Evolutionary conservation across 2,888 invertebrate genomes (phyloP), one percentile per base, ranked within the genome.

Genomic region (Plebejus argus): DNA sequence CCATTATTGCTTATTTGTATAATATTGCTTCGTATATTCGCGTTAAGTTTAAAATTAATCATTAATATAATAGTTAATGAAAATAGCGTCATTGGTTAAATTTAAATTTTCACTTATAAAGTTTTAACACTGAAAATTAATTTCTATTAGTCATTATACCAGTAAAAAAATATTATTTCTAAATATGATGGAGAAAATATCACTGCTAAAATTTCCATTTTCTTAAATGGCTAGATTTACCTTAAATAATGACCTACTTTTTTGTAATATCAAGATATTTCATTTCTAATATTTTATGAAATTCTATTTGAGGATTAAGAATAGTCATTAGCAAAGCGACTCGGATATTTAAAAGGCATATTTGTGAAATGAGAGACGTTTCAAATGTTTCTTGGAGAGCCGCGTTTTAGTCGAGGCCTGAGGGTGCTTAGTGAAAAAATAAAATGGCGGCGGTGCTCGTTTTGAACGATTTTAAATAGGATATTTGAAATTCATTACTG

Each of bases 321-420:
- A 28, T 66, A 66, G 66, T 66, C 66, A 66, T 66, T 66, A 66
- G 28, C 15, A 33, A 66, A 66, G 66, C 66, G 66, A 66, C 28
- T 66, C 28, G 15, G 66, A 66, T 33, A 33, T 15, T 66, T 15
- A 66, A 66, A 28, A 66, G 66, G 28, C 28, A 28, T 66, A 33
- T 66, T 66, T 66, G 15, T 66, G 28, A 66, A 66, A 66, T 33
- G 18, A 33, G 28, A 66, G 66, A 33, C 66, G 28, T 18, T 66
- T 33, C 33, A 66, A 66, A 66, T 33, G 66, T 66, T 66, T 66
- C 66, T 66, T 66, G 66, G 28, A 33, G 66, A 66, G 28, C 61
- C 61, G 12, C 23, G 23, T 66, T 66, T 33, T 15, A 33, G 66
- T 18, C 15, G 66, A 66, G n/a, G n/a, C n/a, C n/a, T n/a, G n/a